Percentiles rank a stretch among this genome's conserved stretches.
Conservation (phyloP, 2,113 vertebrate species). For the Myotis brandtii region DNA sequence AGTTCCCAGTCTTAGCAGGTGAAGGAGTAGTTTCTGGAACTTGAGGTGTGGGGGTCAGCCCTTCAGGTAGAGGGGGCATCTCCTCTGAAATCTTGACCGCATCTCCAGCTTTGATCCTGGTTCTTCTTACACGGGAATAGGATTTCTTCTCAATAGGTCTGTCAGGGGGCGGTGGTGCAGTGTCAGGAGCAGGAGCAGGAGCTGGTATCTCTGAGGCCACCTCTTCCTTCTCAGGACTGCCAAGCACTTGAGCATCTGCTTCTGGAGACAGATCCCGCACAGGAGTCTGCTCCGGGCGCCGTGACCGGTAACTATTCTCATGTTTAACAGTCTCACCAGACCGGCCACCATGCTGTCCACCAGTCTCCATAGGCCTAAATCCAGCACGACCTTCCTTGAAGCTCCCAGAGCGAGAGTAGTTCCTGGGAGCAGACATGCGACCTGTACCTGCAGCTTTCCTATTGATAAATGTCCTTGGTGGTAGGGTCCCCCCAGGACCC, state of each 20-base stretch:
- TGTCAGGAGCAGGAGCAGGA: constrained; percentile 65
- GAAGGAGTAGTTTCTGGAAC: constrained; percentile 77
- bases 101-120: constrained; percentile 93
- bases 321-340: constrained; percentile 82
- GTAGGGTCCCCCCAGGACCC: constrained; percentile 75
- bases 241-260: constrained; percentile 67
- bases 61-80: constrained; percentile 76
- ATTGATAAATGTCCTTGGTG: constrained; percentile 85
- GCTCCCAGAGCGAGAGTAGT: constrained; percentile 83
- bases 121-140: constrained; percentile 95
- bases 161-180: constrained; percentile 85
- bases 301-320: constrained; percentile 80
- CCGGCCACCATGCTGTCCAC: constrained; percentile 68
- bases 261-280: constrained; percentile 84
- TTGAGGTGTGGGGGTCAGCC: constrained; percentile 75
- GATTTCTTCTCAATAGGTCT: constrained; percentile 95
- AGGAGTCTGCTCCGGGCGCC: constrained; percentile 79
- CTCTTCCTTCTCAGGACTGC: constrained; percentile 84
- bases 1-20: constrained; percentile 83
- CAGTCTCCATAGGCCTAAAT: constrained; percentile 79
- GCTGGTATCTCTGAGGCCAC: constrained; percentile 79
- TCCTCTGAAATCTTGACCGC: constrained; percentile 93
- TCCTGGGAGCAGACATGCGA: constrained; percentile 83
- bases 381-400: constrained; percentile 87
- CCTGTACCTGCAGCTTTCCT: constrained; percentile 82